Conservation (phyloP, 53 echinoderm and acorn worm species). For the Echinarachnius parma region DNA sequence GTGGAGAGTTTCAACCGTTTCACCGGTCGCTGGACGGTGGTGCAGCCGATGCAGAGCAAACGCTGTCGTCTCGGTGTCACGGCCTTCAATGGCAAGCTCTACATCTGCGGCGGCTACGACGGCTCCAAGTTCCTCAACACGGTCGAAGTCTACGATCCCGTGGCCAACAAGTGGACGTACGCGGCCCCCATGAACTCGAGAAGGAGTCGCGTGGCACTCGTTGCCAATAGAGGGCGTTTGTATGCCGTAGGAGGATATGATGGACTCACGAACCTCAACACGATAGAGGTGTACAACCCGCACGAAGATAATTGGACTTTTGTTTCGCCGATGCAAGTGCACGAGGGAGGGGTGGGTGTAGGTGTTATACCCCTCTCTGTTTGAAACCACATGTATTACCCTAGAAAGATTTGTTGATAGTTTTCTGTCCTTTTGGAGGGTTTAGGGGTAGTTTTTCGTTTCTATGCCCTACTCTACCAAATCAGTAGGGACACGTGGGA, state of each 20-base stretch:
- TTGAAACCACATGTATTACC: slow-evolving; percentile 4
- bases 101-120: slow-evolving; percentile 94
- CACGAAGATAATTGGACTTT: slow-evolving; percentile 74
- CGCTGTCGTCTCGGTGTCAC: slow-evolving; percentile 91
- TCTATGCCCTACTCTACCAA: too few relatives aligned
- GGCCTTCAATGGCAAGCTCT: slow-evolving; percentile 91
- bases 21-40: slow-evolving; percentile 93
- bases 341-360: slow-evolving; percentile 97
- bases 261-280: slow-evolving; percentile 85
- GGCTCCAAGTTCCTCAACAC: slow-evolving; percentile 96
- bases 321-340: slow-evolving; percentile 71
- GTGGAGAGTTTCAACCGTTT: slow-evolving; percentile 98
- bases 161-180: slow-evolving; percentile 76
- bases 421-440: too few relatives aligned
- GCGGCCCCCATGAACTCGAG: slow-evolving; percentile 88
- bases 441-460: too few relatives aligned
- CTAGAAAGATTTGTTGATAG: not conserved
- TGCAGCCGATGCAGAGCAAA: slow-evolving; percentile 90
- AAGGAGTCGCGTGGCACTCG: slow-evolving; percentile 87
- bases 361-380: slow-evolving; percentile 78
- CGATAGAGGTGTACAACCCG: slow-evolving; percentile 82
- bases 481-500: too few relatives aligned
- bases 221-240: slow-evolving; percentile 82
- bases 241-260: slow-evolving; percentile 97
- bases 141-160: slow-evolving; percentile 90